phyloP scores from a whole-genome alignment of 2,113 vertebrate genomes.

The Chroicocephalus ridibundus region DNA sequence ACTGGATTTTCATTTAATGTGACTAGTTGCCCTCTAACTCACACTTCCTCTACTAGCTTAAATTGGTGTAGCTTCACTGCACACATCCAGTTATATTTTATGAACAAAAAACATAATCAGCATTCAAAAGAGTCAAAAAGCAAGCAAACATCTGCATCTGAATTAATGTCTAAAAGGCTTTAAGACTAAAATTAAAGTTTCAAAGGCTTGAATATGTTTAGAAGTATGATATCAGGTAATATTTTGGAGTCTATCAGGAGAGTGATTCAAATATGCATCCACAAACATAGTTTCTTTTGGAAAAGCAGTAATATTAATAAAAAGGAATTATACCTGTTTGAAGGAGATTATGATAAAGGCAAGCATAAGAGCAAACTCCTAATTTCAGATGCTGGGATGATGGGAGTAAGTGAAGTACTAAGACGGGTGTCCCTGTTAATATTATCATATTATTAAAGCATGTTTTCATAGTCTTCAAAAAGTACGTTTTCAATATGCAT shows the following conservation, averaged over 20 bases:
- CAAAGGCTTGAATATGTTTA: background rate
- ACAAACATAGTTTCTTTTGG: background rate
- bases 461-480: background rate
- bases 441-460: background rate
- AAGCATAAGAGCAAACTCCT: background rate
- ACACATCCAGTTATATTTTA: background rate
- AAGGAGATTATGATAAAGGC: background rate
- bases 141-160: background rate
- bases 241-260: background rate
- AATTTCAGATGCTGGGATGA: background rate
- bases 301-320: background rate
- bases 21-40: background rate
- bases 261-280: background rate
- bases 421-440: background rate
- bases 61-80: background rate
- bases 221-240: background rate
- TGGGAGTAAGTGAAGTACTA: background rate
- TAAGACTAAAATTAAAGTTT: background rate
- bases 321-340: background rate
- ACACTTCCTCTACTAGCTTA: background rate
- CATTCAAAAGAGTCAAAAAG: background rate
- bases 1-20: background rate
- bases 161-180: background rate
- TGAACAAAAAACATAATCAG: background rate
- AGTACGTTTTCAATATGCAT: background rate